Evolutionary conservation across 1,140 invertebrate genomes (phyloP).

Genomic region (Philotrypesis tridentata): DNA sequence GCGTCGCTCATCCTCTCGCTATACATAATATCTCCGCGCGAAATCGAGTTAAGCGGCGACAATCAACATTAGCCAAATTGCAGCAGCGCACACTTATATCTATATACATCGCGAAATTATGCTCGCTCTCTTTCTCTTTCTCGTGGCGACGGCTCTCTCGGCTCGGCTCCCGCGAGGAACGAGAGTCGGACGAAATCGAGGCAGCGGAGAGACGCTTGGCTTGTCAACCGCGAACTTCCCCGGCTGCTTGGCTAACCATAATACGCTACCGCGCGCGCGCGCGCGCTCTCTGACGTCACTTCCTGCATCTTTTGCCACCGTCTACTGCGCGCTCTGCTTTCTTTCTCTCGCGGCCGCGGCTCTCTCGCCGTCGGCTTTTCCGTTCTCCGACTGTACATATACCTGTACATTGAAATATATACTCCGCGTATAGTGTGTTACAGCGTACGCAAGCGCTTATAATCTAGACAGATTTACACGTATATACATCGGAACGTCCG

Average conservation of each 20-base stretch:
- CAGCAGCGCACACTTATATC: too few relatives aligned
- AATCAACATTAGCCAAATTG: not conserved
- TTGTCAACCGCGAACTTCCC: constrained; percentile 67
- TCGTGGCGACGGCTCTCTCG: too few relatives aligned
- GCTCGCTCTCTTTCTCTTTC: not conserved
- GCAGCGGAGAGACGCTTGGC: constrained; percentile 63
- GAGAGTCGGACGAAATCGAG: not conserved
- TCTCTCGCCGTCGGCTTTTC: not conserved
- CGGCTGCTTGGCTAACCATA: constrained; percentile 51
- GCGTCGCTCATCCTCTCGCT: not conserved
- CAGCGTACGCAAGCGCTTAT: too few relatives aligned
- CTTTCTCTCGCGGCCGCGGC: not conserved
- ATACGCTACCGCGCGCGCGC: constrained; percentile 29
- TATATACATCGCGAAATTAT: not conserved
- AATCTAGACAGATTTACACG: not conserved
- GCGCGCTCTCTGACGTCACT: constrained; percentile 62
- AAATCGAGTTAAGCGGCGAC: not conserved
- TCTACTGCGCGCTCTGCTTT: constrained; percentile 20
- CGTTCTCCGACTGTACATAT: not conserved
- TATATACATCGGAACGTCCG: not conserved
- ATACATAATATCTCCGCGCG: not conserved
- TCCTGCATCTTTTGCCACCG: constrained; percentile 60
- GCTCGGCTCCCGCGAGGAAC: constrained; percentile 36
- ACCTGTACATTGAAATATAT: not conserved
- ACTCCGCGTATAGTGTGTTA: too few relatives aligned